Percentiles rank a stretch among this genome's conserved stretches.
Evolutionary conservation across 2,888 invertebrate species (phyloP).

Genomic region (Hymenopus coronatus): DNA sequence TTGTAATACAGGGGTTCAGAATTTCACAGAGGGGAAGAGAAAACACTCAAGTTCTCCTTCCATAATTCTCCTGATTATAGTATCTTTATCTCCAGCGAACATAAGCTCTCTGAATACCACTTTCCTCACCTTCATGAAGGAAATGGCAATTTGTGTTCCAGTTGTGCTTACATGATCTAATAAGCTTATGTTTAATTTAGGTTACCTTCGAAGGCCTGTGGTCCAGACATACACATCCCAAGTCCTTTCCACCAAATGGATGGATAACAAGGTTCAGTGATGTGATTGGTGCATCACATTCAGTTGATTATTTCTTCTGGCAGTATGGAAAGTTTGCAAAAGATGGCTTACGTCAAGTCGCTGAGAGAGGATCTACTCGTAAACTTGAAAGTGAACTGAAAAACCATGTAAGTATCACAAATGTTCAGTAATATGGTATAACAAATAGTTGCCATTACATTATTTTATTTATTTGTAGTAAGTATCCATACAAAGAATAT

Average conservation of each 20-base stretch:
- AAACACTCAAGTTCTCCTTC: no score
- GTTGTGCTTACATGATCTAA: not conserved
- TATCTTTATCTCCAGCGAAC: no score
- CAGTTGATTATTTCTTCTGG: conserved; percentile 55
- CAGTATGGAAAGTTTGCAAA: conserved; percentile 54
- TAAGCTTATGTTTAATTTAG: conserved; percentile 33
- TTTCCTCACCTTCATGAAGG: not conserved
- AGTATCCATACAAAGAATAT: no score
- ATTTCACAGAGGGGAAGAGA: no score
- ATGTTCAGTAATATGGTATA: not conserved
- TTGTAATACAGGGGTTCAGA: no score
- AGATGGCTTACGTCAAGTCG: conserved; percentile 56
- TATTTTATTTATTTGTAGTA: conserved; percentile 48
- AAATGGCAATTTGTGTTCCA: not conserved
- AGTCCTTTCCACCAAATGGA: conserved; percentile 55
- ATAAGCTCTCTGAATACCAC: no score
- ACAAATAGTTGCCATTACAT: no score
- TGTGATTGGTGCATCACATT: conserved; percentile 57
- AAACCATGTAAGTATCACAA: conserved; percentile 46
- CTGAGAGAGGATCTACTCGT: conserved; percentile 57
- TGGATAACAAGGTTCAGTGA: conserved; percentile 55
- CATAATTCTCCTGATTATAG: no score
- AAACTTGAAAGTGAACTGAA: conserved; percentile 58
- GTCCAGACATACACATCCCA: conserved; percentile 61
- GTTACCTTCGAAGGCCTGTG: conserved; percentile 58